A percentile compares a stretch with the other conserved stretches of the same genome.
Evolutionary conservation across 2,888 invertebrate genomes (phyloP).

Genomic region (Trichogramma dendrolimi): DNA sequence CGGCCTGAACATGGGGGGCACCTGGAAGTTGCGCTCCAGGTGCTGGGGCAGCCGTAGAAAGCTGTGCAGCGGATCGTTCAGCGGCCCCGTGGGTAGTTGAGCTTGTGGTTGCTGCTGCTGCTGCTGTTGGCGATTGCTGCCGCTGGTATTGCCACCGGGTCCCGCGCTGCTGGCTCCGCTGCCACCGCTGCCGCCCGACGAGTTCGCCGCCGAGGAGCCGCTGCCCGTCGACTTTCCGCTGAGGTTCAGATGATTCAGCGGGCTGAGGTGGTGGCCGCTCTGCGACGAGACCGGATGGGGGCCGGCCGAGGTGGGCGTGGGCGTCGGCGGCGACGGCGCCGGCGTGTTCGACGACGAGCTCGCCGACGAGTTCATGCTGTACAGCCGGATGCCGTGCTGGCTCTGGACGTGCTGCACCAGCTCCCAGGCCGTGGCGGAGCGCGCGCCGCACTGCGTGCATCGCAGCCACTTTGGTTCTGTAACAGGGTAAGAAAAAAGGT

Average conservation of each 20-base stretch:
- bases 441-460: constrained; percentile 89
- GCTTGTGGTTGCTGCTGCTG: constrained; percentile 39
- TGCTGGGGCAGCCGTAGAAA: constrained; percentile 49
- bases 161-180: constrained; percentile 30
- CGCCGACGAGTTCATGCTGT: constrained; percentile 63
- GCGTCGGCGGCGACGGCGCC: constrained; percentile 53
- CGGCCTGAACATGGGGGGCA: constrained; percentile 48
- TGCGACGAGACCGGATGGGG: constrained; percentile 36
- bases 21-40: constrained; percentile 45
- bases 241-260: constrained; percentile 49
- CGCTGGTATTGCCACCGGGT: constrained; percentile 41
- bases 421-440: constrained; percentile 91
- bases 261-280: constrained; percentile 49
- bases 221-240: constrained; percentile 52
- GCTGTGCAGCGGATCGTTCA: constrained; percentile 49
- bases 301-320: constrained; percentile 51
- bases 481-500: constrained; percentile 45
- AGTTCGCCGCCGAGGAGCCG: constrained; percentile 50
- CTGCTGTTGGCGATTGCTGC: constrained; percentile 37
- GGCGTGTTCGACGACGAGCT: constrained; percentile 47
- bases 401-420: constrained; percentile 92
- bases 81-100: constrained; percentile 44
- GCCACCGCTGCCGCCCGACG: constrained; percentile 44
- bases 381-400: constrained; percentile 90
- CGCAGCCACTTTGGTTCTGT: constrained; percentile 92